Percentiles rank a stretch among this genome's conserved stretches.
phyloP scores from a whole-genome alignment of 2,797 vertebrate genomes.

The Onychomys torridus region DNA sequence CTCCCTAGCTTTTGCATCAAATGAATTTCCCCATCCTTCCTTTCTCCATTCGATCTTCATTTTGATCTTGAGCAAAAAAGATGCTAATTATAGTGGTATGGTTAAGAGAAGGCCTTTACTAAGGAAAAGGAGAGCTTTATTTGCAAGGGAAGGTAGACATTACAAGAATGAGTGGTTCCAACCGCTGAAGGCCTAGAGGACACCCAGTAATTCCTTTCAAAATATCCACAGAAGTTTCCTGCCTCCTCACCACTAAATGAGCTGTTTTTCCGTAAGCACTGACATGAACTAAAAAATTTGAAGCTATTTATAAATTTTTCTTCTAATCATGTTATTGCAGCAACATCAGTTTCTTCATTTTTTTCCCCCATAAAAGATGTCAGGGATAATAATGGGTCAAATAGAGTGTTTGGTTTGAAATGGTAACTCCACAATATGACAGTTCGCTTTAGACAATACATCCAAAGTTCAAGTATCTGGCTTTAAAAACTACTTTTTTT shows the following conservation, averaged over 20 bases:
- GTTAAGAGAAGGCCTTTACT: slow-evolving; percentile 69
- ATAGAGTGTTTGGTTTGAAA: slow-evolving; percentile 33
- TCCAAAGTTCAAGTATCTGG: slow-evolving; percentile 8
- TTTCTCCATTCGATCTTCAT: slow-evolving; percentile 30
- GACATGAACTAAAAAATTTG: slow-evolving; percentile 47
- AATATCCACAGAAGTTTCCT: slow-evolving; percentile 55
- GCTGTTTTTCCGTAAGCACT: slow-evolving; percentile 49
- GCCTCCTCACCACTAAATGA: slow-evolving; percentile 59
- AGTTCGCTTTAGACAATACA: slow-evolving; percentile 56
- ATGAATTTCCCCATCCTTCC: background rate
- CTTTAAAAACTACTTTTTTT: slow-evolving; percentile 59
- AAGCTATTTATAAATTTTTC: slow-evolving; percentile 43
- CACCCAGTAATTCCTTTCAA: slow-evolving; percentile 74
- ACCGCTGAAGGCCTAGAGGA: slow-evolving; percentile 51
- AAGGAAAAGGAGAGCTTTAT: slow-evolving; percentile 72
- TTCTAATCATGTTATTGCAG: background rate
- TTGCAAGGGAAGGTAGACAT: slow-evolving; percentile 65
- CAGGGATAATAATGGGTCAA: slow-evolving; percentile 13
- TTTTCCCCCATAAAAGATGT: background rate
- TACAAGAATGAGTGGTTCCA: slow-evolving; percentile 71
- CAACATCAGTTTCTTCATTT: slow-evolving; percentile 35
- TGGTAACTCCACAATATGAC: background rate
- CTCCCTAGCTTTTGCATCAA: slow-evolving; percentile 48
- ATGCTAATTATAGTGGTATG: slow-evolving; percentile 56
- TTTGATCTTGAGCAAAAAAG: slow-evolving; percentile 68